Base-by-base conservation (phyloP, 2,888 invertebrate genomes). In the Brachycybe producta region DNA sequence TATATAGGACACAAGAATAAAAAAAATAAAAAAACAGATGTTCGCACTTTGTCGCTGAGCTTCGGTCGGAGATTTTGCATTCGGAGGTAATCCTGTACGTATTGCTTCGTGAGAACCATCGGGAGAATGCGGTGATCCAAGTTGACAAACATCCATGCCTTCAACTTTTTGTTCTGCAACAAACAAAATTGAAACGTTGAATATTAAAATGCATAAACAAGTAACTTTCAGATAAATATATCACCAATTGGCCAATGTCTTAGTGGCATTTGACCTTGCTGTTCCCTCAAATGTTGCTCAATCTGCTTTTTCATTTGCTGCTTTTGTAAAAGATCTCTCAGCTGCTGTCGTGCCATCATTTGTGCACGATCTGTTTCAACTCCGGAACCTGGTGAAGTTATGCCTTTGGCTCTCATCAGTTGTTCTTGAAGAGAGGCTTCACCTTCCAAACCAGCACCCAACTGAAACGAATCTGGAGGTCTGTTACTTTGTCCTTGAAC, bases 271-370 rank as follows among this genome's bases (percentile, higher is more conserved):
- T 61, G 62, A 26, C 61, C 61, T 52, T 67, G 65, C 49, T 75
- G 75, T 56, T 75, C 55, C 19, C 52, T 54, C 55, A 58, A 41
- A 42, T 57, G 52, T 35, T 59, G 60, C 39, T 62, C 59, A 32
- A 57, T 55, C 28, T 58, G 56, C 46, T 63, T 65, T 56, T 62
- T 60, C 26, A 63, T 49, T 53, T 83, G 81, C 60, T 83, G 84
- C 44, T 83, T 71, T 64, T 86, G 85, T 49, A 88, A 70, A 55
- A 88, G 67, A 64, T 87, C 86, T 26, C 87, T 70, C 39, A 88
- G 70, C 61, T 90, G 88, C 48, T 70, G 68, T 3, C 82, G 73
- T 61, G 82, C 82, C 61, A 60, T 77, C 75, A 50, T 38, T 71
- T 41, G 58, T 57, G 42, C 61, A 60, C 59, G 61, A 39, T 54